Evolutionary conservation across 2,888 invertebrate genomes (phyloP).

Genomic region (Tineola bisselliella): DNA sequence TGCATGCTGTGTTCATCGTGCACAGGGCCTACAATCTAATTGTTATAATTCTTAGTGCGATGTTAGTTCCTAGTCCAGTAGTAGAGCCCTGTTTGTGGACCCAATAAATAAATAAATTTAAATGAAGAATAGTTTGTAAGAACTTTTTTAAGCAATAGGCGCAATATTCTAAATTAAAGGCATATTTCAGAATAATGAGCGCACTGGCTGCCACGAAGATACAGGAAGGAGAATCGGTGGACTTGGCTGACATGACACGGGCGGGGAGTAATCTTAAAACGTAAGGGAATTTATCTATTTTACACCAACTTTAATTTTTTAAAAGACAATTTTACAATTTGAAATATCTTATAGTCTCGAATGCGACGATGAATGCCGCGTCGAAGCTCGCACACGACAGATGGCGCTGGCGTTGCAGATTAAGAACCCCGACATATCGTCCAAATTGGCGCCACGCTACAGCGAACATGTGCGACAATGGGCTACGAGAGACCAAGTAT

Average conservation of each 20-base stretch:
- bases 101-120: too few species aligned
- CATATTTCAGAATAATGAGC: slow-evolving; percentile 73
- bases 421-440: slow-evolving; percentile 85
- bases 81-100: too few species aligned
- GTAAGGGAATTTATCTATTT: slow-evolving; percentile 37
- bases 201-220: slow-evolving; percentile 82
- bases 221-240: slow-evolving; percentile 79
- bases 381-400: slow-evolving; percentile 87
- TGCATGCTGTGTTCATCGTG: too few species aligned
- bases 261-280: slow-evolving; percentile 68
- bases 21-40: too few species aligned
- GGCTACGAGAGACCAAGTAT: slow-evolving; percentile 81
- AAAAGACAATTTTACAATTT: too few species aligned
- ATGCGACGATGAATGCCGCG: slow-evolving; percentile 92
- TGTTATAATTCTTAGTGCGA: too few species aligned
- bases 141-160: too few species aligned
- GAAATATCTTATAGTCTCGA: slow-evolving; percentile 75
- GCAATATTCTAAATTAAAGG: background rate
- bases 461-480: slow-evolving; percentile 85
- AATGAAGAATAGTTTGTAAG: too few species aligned
- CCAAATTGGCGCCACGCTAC: slow-evolving; percentile 85
- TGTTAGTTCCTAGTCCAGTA: too few species aligned
- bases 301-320: too few species aligned
- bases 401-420: slow-evolving; percentile 93
- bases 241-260: slow-evolving; percentile 76